Evolutionary conservation across 2,888 invertebrate genomes (phyloP).

Genomic region (Diaphora mendica): DNA sequence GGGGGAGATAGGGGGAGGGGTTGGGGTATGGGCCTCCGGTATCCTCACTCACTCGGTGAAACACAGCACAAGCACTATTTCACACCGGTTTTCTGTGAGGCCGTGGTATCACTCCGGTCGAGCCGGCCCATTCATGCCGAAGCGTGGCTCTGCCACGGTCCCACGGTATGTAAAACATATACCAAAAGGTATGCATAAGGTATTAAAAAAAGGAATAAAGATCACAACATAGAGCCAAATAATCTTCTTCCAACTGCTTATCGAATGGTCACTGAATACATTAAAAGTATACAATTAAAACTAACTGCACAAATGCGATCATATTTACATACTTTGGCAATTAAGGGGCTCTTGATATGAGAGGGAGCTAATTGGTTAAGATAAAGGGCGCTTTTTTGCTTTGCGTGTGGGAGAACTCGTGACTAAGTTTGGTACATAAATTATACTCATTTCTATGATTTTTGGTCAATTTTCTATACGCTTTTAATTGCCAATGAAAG

Average conservation of each 20-base stretch:
- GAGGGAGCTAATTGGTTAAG: conserved; percentile 45
- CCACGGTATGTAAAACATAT: no score
- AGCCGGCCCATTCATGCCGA: no score
- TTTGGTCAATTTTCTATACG: background rate
- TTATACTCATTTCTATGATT: background rate
- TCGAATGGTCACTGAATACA: conserved; percentile 44
- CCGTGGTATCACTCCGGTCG: no score
- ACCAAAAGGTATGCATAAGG: no score
- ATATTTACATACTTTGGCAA: conserved; percentile 52
- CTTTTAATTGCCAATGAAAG: no score
- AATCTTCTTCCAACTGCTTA: conserved; percentile 33
- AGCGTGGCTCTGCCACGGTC: no score
- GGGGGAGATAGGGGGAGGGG: no score
- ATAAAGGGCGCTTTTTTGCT: conserved; percentile 39
- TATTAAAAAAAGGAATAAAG: no score
- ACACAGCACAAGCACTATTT: no score
- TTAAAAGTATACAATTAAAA: conserved; percentile 56
- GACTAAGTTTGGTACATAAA: background rate
- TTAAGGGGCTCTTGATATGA: conserved; percentile 43
- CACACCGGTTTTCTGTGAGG: no score
- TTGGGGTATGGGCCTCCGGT: no score
- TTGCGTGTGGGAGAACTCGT: background rate
- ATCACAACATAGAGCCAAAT: background rate
- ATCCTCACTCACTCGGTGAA: no score
- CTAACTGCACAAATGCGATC: conserved; percentile 43